These are phyloP conservation scores for Echinops telfairi DNA, from an alignment of 2,113 vertebrate species.

Conservation along the genomic window DNA sequence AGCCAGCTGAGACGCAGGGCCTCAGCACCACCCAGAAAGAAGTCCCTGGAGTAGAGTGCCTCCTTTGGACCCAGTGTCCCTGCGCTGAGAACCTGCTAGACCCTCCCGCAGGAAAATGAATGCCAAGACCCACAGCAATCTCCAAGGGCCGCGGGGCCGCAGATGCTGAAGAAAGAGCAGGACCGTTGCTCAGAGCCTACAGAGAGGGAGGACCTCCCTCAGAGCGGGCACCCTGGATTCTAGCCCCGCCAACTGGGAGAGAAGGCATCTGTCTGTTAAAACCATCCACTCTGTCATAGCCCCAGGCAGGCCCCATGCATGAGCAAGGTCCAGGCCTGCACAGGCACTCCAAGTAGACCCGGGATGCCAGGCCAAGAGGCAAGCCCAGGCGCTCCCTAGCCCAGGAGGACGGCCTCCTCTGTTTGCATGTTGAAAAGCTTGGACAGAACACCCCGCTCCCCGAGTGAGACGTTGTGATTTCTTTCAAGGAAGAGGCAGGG, in stretches of 20 bases:
- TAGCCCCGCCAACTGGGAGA: background rate
- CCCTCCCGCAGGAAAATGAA: background rate
- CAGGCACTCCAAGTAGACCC: background rate
- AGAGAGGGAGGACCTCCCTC: no score
- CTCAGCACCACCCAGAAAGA: no score
- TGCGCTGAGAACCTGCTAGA: no score
- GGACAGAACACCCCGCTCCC: background rate
- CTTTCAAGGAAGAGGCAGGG: constrained; percentile 32
- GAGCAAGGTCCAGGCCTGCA: background rate
- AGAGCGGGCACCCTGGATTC: no score
- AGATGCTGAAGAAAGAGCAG: background rate
- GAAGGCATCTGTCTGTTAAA: background rate
- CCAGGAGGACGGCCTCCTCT: fast-evolving
- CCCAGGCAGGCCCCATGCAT: background rate
- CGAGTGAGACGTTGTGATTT: background rate
- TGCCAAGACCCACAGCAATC: background rate
- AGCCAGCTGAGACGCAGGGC: no score
- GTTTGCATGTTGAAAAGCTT: background rate
- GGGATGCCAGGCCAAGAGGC: background rate
- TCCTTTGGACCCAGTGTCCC: no score
- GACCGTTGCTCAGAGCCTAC: no score
- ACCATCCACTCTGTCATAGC: background rate
- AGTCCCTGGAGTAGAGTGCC: no score
- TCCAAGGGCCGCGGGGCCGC: no score
- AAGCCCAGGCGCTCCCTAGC: background rate